Base-by-base conservation (phyloP, 2,113 vertebrate species). In the Tychaedon coryphoeus region DNA sequence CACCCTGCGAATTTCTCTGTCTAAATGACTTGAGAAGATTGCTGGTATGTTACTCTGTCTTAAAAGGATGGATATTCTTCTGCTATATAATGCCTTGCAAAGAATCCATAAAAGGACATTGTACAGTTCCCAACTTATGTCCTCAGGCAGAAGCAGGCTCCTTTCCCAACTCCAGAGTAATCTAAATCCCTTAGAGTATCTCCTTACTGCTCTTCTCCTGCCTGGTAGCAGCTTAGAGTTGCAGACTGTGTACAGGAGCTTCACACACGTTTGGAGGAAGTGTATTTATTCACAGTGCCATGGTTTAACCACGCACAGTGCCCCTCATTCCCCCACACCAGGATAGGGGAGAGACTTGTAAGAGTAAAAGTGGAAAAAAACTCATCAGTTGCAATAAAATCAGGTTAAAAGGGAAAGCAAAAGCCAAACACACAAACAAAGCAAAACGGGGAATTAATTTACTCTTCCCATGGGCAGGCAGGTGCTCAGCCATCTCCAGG, bases 1-100 rank as follows among this genome's bases (percentile, higher is more conserved):
- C 81, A 56, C 50, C 9, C 54, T 45, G 36, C 22, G 73, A 79
- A 78, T 76, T 48, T 81, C 38, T 58, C 69, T 74, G 22, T 8
- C 34, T 91, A 80, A 71, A 72, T 71, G 45, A 69, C 45, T 65
- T 76, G 54, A 47, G 90, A 87, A 92, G 36, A 75, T 50, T 56
- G 42, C 57, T 91, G 17, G 5, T 50, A 43, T n/a, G n/a, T 36
- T 72, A 58, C 11, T 50, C 18, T 69, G 40, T 61, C 78, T 93
- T 87, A n/a, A 76, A 93, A 95, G 20, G 4, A 22, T 88, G 53
- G 48, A 65, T 76, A 72, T 19, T 61, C 57, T 91, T 91, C n/a
- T 40, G 50, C 25, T 82, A 10, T 43, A 53, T 53, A 33, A 67
- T 18, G 8, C 5, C 31, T 93, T 79, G 65, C 40, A 79, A 56